A percentile compares a stretch with the other conserved stretches of the same genome.
Conservation (phyloP, 2,113 vertebrate species). For the Campylomormyrus numenius region DNA sequence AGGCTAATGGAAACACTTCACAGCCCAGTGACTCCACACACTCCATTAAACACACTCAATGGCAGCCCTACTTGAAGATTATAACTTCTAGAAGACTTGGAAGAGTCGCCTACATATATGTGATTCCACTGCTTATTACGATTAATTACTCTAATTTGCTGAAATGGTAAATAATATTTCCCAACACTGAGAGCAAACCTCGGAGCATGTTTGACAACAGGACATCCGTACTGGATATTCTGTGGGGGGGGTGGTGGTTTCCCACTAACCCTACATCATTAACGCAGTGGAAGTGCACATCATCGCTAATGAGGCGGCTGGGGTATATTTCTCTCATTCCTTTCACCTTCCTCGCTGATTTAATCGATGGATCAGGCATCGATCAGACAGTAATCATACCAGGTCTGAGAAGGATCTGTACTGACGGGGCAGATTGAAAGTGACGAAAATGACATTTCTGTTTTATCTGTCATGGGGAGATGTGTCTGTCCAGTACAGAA, state of each 20-base stretch:
- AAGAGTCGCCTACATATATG: background rate
- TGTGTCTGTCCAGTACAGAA: background rate
- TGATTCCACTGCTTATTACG: constrained; percentile 21
- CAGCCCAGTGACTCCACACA: constrained; percentile 48
- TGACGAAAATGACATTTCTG: background rate
- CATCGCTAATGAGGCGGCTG: background rate
- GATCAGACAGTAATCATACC: background rate
- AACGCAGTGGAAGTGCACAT: background rate
- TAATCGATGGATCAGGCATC: background rate
- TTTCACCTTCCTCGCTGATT: background rate
- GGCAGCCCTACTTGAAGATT: constrained; percentile 21
- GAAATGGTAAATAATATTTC: constrained; percentile 33
- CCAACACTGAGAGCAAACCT: constrained; percentile 9
- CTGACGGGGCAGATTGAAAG: background rate
- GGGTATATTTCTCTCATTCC: background rate
- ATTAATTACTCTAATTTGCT: constrained; percentile 33
- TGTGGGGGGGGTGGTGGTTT: too few species aligned
- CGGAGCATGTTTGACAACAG: constrained; percentile 19
- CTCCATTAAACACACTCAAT: constrained; percentile 39
- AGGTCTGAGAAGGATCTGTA: background rate
- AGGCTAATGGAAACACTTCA: constrained; percentile 64
- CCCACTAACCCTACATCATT: background rate
- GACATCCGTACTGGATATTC: background rate
- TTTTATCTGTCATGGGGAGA: background rate
- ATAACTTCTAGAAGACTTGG: constrained; percentile 19